Base-by-base conservation (phyloP, 1,140 invertebrate species). In the Monomorium pharaonis region DNA sequence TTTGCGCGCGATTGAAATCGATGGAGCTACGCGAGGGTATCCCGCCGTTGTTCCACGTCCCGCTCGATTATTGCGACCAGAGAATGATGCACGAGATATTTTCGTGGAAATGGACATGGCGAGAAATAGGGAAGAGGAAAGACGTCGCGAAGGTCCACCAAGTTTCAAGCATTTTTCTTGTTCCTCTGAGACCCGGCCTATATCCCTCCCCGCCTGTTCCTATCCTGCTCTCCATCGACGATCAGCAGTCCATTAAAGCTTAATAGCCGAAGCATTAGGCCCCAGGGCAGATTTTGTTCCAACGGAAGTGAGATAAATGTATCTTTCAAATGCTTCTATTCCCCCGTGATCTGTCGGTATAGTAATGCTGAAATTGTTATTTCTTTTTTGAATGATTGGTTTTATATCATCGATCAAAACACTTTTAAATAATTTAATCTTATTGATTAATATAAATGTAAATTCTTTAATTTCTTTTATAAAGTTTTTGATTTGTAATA, bases 181-280 rank as follows among this genome's bases (percentile, higher is more conserved):
- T 84, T 86, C 91, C 90, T 78, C 10, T 6, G 88, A 87, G 88
- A 88, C 62, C 33, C 14, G 51, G 42, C 47, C 75, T 37, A 18
- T 44, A 42, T 86, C 37, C 12, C 72, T 21, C 67, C 54, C 58
- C 78, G 49, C 54, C 21, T 62, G 67, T 49, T 30, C 62, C 65
- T 65, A 24, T 83, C 30, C 70, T 60, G 30, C 69, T 76, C 78
- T 75, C 60, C 78, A 54, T 42, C 62, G 84, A 70, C 90, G 90
- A 91, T 91, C 90, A 87, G 86, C 86, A 89, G 90, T 92, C 91
- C 89, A 92, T 92, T 92, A 92, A 89, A 93, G 81, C 88, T 92
- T 94, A 92, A 94, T 93, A 93, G 91, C 89, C 91, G 91, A 92
- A 93, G 92, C 92, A 93, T 93, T 91, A 92, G 93, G 89, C 93